Base-by-base conservation (phyloP, 2,888 invertebrate species). In the Amblyjoppa fuscipennis region DNA sequence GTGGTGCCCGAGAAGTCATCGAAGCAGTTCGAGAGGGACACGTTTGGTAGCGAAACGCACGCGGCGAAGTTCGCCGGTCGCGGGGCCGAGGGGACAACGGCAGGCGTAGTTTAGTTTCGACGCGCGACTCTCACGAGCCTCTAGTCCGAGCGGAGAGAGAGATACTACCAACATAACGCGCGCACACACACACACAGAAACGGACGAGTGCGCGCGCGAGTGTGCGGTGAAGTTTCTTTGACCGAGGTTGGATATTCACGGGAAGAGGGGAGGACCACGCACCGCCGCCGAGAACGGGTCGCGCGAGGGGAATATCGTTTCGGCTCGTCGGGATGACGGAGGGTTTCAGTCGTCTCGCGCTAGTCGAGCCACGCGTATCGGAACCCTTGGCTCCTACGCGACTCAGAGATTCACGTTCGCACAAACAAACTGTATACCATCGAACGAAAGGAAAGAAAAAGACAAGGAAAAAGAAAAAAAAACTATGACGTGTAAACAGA, bases 311-410 rank as follows among this genome's bases (percentile, higher is more conserved):
- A 75, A 76, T 49, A 49, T 70, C 75, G 75, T 76, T 77, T 70
- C 76, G 70, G 38, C 53, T 61, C 25, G 66, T 69, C 81, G 81
- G 76, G 81, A 89, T 88, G 73, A 73, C 88, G 56, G 88, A 81
- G 91, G 91, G 91, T 91, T 92, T 94, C 93, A 94, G 94, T 94
- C 92, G 92, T 92, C 92, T 93, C 93, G 93, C 93, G 93, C 91
- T 92, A 90, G 92, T 89, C 94, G 93, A 93, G 92, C 90, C 91
- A 91, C 91, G 92, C 92, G 87, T 74, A 64, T 77, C 83, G 77
- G 75, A 71, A 76, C 73, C 68, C 68, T 77, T 31, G 61, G 76
- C 83, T 78, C 75, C 69, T 61, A 41, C 49, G 73, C 45, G 45
- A 49, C 45, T 45, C 49, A 56, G 45, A 56, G 25, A 59, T 61